These are phyloP conservation scores for Chelonus formosanus DNA, from an alignment of 2,888 invertebrate species.

Conservation along the genomic window DNA sequence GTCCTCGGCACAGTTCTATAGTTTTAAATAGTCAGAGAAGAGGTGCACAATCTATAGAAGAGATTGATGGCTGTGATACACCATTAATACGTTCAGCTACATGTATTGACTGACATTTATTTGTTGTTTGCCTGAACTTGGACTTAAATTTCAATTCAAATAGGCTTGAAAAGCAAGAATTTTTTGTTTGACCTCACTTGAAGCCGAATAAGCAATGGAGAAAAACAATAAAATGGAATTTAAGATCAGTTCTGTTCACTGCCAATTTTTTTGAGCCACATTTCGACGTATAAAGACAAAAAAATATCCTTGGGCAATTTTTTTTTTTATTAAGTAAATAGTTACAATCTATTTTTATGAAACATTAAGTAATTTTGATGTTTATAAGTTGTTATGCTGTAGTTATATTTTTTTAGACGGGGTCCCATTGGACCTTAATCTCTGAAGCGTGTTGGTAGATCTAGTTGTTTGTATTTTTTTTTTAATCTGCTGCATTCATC, in stretches of 20 bases:
- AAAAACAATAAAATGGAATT: no score
- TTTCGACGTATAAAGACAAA: not conserved
- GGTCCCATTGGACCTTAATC: no score
- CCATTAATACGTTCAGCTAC: slow-evolving; percentile 47
- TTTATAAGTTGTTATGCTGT: no score
- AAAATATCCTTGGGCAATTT: not conserved
- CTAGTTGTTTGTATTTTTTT: no score
- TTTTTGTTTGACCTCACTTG: slow-evolving; percentile 6
- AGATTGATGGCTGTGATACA: slow-evolving; percentile 57
- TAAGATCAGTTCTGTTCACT: not conserved
- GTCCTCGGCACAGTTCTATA: slow-evolving; percentile 51
- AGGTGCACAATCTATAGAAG: slow-evolving; percentile 53
- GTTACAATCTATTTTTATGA: no score
- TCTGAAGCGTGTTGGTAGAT: no score
- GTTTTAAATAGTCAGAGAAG: slow-evolving; percentile 47
- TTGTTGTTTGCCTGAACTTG: slow-evolving; percentile 6
- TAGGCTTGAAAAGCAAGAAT: no score
- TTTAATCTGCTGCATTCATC: no score
- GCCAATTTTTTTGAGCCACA: not conserved
- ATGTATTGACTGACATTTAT: slow-evolving; percentile 22
- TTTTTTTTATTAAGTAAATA: no score
- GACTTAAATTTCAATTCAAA: not conserved
- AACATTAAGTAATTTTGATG: no score
- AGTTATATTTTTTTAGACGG: no score
- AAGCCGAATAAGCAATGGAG: no score